These are phyloP conservation scores for Drosophila histrio DNA, from an alignment of 2,888 invertebrate genomes.

Conservation along the genomic window DNA sequence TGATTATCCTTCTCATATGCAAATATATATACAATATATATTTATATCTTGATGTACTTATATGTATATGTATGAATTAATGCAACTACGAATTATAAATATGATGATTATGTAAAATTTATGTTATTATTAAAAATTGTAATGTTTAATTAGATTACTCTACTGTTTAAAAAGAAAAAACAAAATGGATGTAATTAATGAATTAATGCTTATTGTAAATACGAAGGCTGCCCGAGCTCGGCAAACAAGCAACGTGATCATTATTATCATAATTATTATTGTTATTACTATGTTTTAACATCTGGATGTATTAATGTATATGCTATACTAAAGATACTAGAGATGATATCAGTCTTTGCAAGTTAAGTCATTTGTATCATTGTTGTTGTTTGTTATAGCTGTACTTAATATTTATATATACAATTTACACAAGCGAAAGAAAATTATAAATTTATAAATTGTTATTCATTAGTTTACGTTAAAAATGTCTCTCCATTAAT, in stretches of 20 bases:
- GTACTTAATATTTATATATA: constrained; percentile 60
- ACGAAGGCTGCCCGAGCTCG: constrained; percentile 73
- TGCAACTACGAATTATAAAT: constrained; percentile 32
- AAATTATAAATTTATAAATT: constrained; percentile 23
- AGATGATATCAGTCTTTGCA: constrained; percentile 46
- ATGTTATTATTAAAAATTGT: constrained; percentile 66
- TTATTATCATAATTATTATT: constrained; percentile 24
- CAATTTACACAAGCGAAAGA: background rate
- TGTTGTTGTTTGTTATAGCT: constrained; percentile 78
- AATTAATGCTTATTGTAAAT: constrained; percentile 68
- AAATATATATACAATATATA: constrained; percentile 13
- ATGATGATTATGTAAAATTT: constrained; percentile 67
- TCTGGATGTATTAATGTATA: constrained; percentile 43
- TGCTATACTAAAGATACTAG: constrained; percentile 21
- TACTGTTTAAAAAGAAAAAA: constrained; percentile 57
- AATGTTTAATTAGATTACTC: constrained; percentile 68
- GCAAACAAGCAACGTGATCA: constrained; percentile 76
- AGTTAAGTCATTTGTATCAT: constrained; percentile 53
- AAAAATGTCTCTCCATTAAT: constrained; percentile 59
- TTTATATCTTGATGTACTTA: constrained; percentile 24
- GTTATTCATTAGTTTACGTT: constrained; percentile 33
- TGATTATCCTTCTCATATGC: constrained; percentile 3
- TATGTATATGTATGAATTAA: constrained; percentile 20
- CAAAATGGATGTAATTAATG: constrained; percentile 34
- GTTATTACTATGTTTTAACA: constrained; percentile 22